Evolutionary conservation across 2,113 vertebrate species (phyloP).

Genomic region (Sylvia atricapilla): DNA sequence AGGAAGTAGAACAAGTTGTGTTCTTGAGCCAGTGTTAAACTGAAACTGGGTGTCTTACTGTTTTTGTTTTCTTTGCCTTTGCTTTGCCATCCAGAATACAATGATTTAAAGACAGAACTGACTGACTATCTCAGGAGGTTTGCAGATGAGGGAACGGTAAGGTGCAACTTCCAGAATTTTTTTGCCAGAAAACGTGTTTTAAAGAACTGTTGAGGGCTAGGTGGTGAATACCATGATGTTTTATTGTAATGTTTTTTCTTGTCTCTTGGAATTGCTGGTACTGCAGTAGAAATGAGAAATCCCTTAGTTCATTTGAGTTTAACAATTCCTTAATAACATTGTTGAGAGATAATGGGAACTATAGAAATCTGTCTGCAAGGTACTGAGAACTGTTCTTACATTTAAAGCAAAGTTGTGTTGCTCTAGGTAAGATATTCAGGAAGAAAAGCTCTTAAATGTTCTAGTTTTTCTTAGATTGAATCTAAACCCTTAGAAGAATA

Average conservation of each 20-base stretch:
- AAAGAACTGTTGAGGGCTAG: neutral
- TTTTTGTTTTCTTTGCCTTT: neutral
- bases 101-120: constrained; percentile 87
- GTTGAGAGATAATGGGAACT: neutral
- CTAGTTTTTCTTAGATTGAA: neutral
- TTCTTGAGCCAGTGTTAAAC: neutral
- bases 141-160: constrained; percentile 91
- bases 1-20: neutral
- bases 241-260: neutral
- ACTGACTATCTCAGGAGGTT: constrained; percentile 86
- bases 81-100: constrained; percentile 79
- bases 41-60: neutral
- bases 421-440: neutral
- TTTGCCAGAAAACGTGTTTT: neutral
- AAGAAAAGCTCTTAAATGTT: neutral
- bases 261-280: neutral
- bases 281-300: neutral
- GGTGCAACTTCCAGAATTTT: neutral
- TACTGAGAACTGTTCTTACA: neutral
- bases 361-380: neutral
- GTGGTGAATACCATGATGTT: neutral
- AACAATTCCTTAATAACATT: neutral
- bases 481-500: neutral
- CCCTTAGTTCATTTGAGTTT: neutral
- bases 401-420: neutral